Evolutionary conservation across 2,888 invertebrate genomes (phyloP).

Genomic region (Athalia cordata): DNA sequence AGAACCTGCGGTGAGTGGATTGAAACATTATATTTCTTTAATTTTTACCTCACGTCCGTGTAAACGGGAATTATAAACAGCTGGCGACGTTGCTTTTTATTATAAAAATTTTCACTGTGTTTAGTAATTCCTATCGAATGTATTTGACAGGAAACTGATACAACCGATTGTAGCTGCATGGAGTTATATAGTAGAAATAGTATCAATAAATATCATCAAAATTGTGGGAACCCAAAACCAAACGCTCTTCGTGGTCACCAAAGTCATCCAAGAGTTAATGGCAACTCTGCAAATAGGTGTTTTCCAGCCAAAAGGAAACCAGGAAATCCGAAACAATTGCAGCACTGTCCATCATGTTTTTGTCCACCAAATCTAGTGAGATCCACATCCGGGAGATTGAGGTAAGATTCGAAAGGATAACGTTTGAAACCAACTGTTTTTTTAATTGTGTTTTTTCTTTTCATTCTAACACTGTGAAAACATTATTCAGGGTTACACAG

Average conservation of each 20-base stretch:
- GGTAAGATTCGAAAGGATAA: slow-evolving; percentile 42
- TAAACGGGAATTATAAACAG: too few relatives aligned
- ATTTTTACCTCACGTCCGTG: too few relatives aligned
- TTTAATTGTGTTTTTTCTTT: not conserved
- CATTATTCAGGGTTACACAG: slow-evolving; percentile 1
- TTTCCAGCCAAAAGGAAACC: slow-evolving; percentile 16
- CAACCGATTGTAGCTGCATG: slow-evolving; percentile 39
- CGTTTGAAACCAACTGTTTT: not conserved
- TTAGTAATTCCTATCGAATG: not conserved
- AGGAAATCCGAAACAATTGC: slow-evolving; percentile 46
- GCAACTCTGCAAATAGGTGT: slow-evolving; percentile 20
- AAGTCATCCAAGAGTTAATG: slow-evolving; percentile 23
- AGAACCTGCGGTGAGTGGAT: slow-evolving; percentile 27
- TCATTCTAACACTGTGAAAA: not conserved
- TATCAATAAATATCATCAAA: slow-evolving; percentile 7
- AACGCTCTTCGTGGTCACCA: not conserved
- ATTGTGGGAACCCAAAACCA: not conserved
- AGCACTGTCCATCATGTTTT: slow-evolving; percentile 56
- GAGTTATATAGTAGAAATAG: slow-evolving; percentile 36
- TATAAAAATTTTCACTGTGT: not conserved
- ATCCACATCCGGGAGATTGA: slow-evolving; percentile 44
- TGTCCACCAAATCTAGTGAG: slow-evolving; percentile 49
- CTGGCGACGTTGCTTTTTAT: not conserved
- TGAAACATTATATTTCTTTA: too few relatives aligned
- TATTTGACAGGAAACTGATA: slow-evolving; percentile 32